These are phyloP conservation scores for Eupleurogrammus muticus DNA, from an alignment of 2,797 vertebrate genomes.

Conservation along the genomic window DNA sequence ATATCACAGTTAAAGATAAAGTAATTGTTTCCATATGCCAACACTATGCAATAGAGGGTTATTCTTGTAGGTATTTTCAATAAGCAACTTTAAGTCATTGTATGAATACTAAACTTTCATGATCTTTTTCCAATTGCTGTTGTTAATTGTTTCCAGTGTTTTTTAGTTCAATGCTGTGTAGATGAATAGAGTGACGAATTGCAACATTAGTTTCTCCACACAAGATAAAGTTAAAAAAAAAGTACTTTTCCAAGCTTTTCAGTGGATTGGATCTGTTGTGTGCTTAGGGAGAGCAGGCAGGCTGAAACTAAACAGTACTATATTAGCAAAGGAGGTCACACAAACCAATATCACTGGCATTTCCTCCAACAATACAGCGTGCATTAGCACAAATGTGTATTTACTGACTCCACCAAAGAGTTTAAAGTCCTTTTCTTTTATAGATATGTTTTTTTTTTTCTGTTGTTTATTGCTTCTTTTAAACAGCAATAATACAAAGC, in stretches of 20 bases:
- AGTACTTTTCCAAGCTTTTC: not conserved
- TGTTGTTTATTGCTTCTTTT: no score
- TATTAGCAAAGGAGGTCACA: not conserved
- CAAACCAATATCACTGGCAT: not conserved
- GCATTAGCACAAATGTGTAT: no score
- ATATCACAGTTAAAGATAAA: no score
- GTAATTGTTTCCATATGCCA: no score
- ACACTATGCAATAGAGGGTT: no score
- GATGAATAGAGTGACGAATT: not conserved
- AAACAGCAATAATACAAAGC: no score
- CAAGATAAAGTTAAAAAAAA: not conserved
- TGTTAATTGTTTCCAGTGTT: not conserved
- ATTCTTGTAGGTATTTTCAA: no score
- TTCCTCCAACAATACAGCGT: not conserved
- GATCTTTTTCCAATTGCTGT: no score
- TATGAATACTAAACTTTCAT: no score
- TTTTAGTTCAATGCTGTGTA: no score
- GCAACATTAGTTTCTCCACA: not conserved
- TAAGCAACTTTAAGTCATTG: no score
- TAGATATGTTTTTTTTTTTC: not conserved
- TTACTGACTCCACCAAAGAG: not conserved
- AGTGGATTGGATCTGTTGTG: not conserved
- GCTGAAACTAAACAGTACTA: not conserved
- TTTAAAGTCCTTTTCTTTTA: not conserved
- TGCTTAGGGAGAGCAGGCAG: slow-evolving; percentile 2